Percentiles rank a stretch among this genome's conserved stretches.
phyloP scores from a whole-genome alignment of 1,140 invertebrate genomes.

The Hyles vespertilio region DNA sequence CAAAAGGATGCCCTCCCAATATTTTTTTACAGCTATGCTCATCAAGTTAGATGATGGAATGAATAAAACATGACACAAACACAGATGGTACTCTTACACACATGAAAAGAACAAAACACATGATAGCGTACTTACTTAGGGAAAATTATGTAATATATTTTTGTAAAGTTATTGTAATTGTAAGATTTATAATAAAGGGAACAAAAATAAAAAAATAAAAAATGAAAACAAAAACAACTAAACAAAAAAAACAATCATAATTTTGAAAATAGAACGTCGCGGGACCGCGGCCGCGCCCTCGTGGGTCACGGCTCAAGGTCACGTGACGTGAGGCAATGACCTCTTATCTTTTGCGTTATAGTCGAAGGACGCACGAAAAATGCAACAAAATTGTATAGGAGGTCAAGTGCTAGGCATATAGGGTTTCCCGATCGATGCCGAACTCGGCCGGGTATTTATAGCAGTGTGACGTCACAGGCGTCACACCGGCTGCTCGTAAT shows the following conservation, averaged over 20 bases:
- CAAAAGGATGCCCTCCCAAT: constrained; percentile 10
- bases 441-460: constrained; percentile 39
- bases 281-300: constrained; percentile 15
- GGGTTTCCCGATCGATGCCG: constrained; percentile 45
- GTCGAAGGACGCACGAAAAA: constrained; percentile 37
- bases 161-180: constrained; percentile 70
- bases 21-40: constrained; percentile 73
- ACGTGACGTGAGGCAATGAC: constrained; percentile 58
- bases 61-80: constrained; percentile 42
- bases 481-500: constrained; percentile 52
- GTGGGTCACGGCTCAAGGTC: constrained; percentile 39
- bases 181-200: constrained; percentile 75
- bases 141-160: constrained; percentile 68
- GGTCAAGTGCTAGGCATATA: constrained; percentile 63
- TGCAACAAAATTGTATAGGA: constrained; percentile 40
- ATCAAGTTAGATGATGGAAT: constrained; percentile 32
- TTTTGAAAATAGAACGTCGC: constrained; percentile 18
- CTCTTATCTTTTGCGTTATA: constrained; percentile 45
- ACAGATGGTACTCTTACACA: constrained; percentile 49
- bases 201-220: constrained; percentile 67
- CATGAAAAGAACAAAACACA: constrained; percentile 36
- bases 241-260: constrained; percentile 42
- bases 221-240: constrained; percentile 38
- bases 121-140: constrained; percentile 53
- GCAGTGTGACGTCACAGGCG: constrained; percentile 43